phyloP scores from a whole-genome alignment of 2,888 invertebrate species.

The Catocala sponsa region DNA sequence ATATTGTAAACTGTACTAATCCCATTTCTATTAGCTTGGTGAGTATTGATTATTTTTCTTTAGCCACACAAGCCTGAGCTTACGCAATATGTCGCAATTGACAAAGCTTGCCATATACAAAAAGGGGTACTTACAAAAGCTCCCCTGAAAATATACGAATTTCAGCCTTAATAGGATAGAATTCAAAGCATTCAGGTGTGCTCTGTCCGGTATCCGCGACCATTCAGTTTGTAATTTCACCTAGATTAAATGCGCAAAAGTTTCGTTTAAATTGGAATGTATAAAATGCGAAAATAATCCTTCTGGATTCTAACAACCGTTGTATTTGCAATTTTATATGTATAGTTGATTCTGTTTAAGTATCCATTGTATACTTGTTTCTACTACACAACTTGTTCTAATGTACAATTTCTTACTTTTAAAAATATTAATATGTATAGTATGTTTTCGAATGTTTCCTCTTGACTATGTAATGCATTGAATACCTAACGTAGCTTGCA shows the following conservation, averaged over 20 bases:
- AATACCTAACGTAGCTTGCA: conserved; percentile 22
- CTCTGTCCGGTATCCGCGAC: conserved; percentile 27
- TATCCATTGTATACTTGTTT: too few species aligned
- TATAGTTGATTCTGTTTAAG: conserved; percentile 5
- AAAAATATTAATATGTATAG: too few species aligned
- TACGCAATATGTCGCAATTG: conserved; percentile 34
- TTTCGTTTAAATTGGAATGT: conserved; percentile 42
- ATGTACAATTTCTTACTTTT: too few species aligned
- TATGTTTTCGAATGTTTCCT: neutral
- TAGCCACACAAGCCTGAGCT: conserved; percentile 15
- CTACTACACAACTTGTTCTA: too few species aligned
- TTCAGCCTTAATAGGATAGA: conserved; percentile 62
- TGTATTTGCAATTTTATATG: conserved; percentile 2
- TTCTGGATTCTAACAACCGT: conserved; percentile 1
- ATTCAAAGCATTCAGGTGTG: conserved; percentile 64
- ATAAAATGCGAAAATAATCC: conserved; percentile 3
- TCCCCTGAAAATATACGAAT: conserved; percentile 52
- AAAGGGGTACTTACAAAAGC: conserved; percentile 55
- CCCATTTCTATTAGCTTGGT: too few species aligned
- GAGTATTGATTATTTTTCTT: conserved; percentile 30
- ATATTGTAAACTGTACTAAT: too few species aligned
- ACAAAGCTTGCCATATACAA: conserved; percentile 34
- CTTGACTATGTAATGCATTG: too few species aligned
- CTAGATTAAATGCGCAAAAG: conserved; percentile 46
- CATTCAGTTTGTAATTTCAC: conserved; percentile 40